These are phyloP conservation scores for Enchytraeus crypticus DNA, from an alignment of 2,888 invertebrate genomes.

Conservation along the genomic window DNA sequence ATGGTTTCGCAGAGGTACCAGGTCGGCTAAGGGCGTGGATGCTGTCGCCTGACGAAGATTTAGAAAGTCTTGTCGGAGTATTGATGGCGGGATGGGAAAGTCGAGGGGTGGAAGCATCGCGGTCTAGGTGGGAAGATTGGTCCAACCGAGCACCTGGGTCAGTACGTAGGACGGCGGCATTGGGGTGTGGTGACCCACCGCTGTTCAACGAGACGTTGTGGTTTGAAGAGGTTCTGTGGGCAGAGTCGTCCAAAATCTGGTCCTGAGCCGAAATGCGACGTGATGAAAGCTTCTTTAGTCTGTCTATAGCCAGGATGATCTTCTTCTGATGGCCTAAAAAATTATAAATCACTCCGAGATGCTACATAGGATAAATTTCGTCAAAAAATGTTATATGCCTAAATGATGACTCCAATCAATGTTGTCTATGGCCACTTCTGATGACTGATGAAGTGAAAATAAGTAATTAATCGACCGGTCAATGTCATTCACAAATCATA, in stretches of 20 bases:
- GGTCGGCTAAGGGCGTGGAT: not conserved
- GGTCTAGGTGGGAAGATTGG: too few species aligned
- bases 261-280: slow-evolving; percentile 36
- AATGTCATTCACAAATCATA: too few species aligned
- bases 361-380: too few species aligned
- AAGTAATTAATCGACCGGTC: too few species aligned
- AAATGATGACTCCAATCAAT: too few species aligned
- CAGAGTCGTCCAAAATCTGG: not conserved
- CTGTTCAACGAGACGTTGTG: not conserved
- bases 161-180: not conserved
- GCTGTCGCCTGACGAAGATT: slow-evolving; percentile 1
- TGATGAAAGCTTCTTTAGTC: slow-evolving; percentile 69
- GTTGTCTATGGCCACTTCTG: too few species aligned
- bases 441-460: too few species aligned
- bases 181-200: not conserved
- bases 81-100: not conserved
- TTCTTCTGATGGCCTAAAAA: slow-evolving; percentile 97
- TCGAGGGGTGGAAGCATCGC: not conserved
- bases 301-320: slow-evolving; percentile 88
- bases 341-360: too few species aligned
- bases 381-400: too few species aligned
- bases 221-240: not conserved
- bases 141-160: too few species aligned
- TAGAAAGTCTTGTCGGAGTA: not conserved
- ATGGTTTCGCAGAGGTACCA: too few species aligned